phyloP scores from a whole-genome alignment of 2,888 invertebrate genomes.

The Meghimatium bilineatum region DNA sequence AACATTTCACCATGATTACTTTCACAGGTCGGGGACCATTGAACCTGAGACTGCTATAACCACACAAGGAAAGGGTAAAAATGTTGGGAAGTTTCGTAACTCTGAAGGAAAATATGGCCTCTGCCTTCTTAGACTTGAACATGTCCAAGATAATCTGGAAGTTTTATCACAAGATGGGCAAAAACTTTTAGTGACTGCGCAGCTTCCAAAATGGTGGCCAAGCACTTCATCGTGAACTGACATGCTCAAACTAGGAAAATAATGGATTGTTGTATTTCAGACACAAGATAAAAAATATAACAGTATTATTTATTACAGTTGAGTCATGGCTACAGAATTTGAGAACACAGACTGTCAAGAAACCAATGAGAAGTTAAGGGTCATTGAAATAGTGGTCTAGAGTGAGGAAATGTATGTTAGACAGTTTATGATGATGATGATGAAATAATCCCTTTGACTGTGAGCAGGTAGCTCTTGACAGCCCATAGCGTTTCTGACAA shows the following conservation, averaged over 20 bases:
- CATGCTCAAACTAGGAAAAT: not conserved
- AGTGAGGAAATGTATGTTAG: no score
- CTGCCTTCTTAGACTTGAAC: constrained; percentile 63
- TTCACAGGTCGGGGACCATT: constrained; percentile 51
- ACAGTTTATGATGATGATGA: no score
- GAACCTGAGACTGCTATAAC: constrained; percentile 57
- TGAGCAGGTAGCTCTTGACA: no score
- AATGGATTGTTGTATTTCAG: not conserved
- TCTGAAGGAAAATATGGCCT: constrained; percentile 61
- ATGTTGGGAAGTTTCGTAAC: constrained; percentile 84
- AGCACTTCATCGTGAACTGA: constrained; percentile 9
- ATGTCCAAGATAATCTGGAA: constrained; percentile 56
- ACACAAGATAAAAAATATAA: no score
- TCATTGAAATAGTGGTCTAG: no score
- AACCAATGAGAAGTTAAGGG: no score
- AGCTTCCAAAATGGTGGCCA: constrained; percentile 69
- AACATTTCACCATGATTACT: not conserved
- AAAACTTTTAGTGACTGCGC: constrained; percentile 52
- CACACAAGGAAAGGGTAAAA: constrained; percentile 75
- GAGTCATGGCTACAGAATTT: no score
- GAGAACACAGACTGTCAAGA: no score
- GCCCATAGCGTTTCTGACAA: no score
- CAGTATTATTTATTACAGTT: no score
- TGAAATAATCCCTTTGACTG: no score
- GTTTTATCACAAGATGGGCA: constrained; percentile 54